Evolutionary conservation across 1,140 invertebrate species (phyloP), one percentile per base, ranked within the genome.

Genomic region (Whitmania pigra): DNA sequence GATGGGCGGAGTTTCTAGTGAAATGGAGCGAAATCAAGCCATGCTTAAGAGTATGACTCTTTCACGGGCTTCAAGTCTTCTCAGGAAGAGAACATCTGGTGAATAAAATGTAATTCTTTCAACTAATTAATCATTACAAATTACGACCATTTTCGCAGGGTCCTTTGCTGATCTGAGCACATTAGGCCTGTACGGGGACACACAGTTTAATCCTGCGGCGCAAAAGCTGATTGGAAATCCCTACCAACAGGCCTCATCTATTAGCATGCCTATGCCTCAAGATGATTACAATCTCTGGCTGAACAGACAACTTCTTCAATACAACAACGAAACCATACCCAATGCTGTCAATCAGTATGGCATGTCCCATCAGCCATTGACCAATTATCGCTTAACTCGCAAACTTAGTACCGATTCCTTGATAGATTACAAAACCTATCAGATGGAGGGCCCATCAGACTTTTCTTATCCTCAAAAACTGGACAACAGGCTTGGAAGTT

Each of bases 301-400:
- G 11, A 63, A 63, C 22, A 22, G 57, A 25, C 57, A 63, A 20
- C 29, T 63, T 25, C 22, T 63, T 63, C 57, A 63, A 63, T 63
- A 31, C 57, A 63, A 63, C 15, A 63, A 63, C 57, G 57, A 63
- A 25, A 63, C 29, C 18, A 31, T 31, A 63, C 43, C 43, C 9
- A 49, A 49, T 49, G 43, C 43, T 49, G 43, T 49, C 43, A 49
- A 49, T 49, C 43, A 49, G 43, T 49, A 49, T 17, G 9, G 43
- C 43, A 49, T 49, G 43, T 49, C 43, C 43, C 43, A 49, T 7
- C 57, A 22, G 57, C 57, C 22, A n/a, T 70, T 53, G 17, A 0
- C 18, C n/a, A 70, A 89, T 71, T 85, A 89, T 71, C 89, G 91
- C 80, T 83, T 80, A 9, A 71, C 77, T 6, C 74, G 78, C 20